Conservation (phyloP, 2,113 vertebrate species). For the Butorides virescens region DNA sequence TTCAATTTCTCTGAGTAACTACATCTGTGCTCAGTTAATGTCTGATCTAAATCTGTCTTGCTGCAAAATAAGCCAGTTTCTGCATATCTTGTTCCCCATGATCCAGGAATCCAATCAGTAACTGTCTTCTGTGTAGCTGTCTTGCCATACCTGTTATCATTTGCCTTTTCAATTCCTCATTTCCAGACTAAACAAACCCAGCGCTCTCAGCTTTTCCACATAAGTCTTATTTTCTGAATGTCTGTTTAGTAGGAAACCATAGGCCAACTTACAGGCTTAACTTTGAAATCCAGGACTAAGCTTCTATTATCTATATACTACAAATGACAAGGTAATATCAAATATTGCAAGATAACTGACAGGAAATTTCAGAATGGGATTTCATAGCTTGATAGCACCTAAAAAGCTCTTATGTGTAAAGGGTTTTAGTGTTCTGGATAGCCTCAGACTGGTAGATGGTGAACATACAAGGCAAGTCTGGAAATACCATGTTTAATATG, state of each 20-base stretch:
- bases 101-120: background rate
- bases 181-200: slow-evolving; percentile 43
- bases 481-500: background rate
- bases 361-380: background rate
- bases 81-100: background rate
- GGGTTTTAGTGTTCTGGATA: background rate
- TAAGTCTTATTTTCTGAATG: slow-evolving; percentile 11
- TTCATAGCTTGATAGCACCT: background rate
- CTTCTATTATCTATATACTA: background rate
- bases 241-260: background rate
- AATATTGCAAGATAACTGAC: background rate
- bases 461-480: background rate
- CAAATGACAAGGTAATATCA: background rate
- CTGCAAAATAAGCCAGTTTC: background rate
- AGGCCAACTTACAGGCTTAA: background rate
- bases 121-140: background rate
- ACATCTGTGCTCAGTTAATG: background rate
- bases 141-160: slow-evolving; percentile 12
- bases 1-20: background rate
- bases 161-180: background rate
- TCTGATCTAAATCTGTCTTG: background rate
- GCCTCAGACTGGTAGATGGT: background rate
- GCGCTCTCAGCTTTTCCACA: background rate
- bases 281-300: background rate
- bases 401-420: background rate